A percentile compares a stretch with the other conserved stretches of the same genome.
These are phyloP conservation scores for Tursiops truncatus DNA, from an alignment of 2,113 vertebrate genomes.

Conservation along the genomic window DNA sequence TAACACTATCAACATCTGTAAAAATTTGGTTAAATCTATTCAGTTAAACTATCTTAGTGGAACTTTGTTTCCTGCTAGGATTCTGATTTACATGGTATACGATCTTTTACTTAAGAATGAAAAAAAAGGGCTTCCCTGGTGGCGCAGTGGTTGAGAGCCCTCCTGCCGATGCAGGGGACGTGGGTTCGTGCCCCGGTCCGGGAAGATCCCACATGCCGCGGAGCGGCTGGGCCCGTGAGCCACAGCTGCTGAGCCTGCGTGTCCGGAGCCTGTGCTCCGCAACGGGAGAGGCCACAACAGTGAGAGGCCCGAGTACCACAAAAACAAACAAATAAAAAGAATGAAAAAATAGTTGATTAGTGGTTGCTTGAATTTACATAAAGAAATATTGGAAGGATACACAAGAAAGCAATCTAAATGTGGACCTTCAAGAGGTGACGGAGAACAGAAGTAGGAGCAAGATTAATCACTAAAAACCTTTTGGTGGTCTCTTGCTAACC, in stretches of 20 bases:
- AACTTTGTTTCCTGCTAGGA: not conserved
- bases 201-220: no score
- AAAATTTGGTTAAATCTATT: not conserved
- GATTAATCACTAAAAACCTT: not conserved
- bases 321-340: no score
- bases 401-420: not conserved
- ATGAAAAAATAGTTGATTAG: not conserved
- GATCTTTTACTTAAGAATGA: not conserved
- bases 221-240: no score
- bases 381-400: not conserved
- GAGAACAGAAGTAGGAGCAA: not conserved
- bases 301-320: no score
- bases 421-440: not conserved
- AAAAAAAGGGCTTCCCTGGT: not conserved
- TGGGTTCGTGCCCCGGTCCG: no score
- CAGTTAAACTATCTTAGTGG: not conserved
- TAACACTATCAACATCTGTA: not conserved
- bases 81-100: not conserved
- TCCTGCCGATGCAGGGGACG: no score
- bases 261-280: no score
- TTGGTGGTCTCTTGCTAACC: not conserved
- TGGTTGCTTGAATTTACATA: not conserved
- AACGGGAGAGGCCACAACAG: no score
- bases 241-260: accelerated
- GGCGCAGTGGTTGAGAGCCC: no score